Evolutionary conservation across 2,797 vertebrate species (phyloP), one percentile per base, ranked within the genome.

Genomic region (Megaceryle alcyon): DNA sequence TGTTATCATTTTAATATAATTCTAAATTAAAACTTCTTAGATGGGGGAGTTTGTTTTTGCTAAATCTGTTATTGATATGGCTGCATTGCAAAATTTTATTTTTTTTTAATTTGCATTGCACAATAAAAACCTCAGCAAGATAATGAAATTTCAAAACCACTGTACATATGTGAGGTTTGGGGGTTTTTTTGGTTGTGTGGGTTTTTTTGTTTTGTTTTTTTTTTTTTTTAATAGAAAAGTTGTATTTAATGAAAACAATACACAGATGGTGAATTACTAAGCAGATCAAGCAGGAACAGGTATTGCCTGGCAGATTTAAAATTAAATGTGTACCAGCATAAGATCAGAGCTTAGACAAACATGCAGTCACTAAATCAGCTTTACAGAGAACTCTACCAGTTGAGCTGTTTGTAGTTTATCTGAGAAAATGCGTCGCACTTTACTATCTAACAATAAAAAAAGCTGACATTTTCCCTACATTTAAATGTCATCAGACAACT

Each of bases 41-140:
- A 92, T 97, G 80, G 78, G 66, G 91, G 96, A 70, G 48, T 89
- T 96, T 96, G 81, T 95, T 96, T 96, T 98, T 93, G 93, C 91
- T 98, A 93, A 93, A 96, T 97, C 97, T 92, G 80, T 90, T 97
- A 97, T 97, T 97, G 98, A 97, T 98, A 97, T 88, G 96, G 94
- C 97, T 97, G 72, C 90, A 97, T 96, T 98, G 97, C 96, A 97
- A 98, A 97, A 92, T 98, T 92, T 11, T 95, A 29, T 44, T 51
- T 89, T 82, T 82, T 77, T 92, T 97, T 95, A 96, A 97, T 98
- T 98, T 98, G 96, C 94, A 91, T 96, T 97, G 95, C 96, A 94
- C 97, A 97, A 96, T 98, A 98, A 98, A 98, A 95, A 82, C 82
- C 89, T 94, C 94, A 98, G 97, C 97, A 97, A 68, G 79, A 41